Conservation (phyloP, 1,140 invertebrate species). For the Drosophila lacertosa region DNA sequence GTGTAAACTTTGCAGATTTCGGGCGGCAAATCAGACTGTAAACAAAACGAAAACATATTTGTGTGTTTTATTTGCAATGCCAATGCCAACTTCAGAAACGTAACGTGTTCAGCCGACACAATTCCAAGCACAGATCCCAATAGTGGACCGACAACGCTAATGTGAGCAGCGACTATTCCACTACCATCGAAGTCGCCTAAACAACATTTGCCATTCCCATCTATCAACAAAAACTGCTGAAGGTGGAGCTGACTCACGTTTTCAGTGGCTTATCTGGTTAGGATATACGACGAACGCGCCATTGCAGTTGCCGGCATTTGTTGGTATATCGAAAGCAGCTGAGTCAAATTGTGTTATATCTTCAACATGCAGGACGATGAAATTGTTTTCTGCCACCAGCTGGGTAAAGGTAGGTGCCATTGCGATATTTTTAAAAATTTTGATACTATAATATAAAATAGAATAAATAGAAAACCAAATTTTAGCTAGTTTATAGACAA, state of each 20-base stretch:
- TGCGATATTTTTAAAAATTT: too few relatives aligned
- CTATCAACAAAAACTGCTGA: constrained; percentile 8
- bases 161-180: constrained; percentile 3
- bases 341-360: not conserved
- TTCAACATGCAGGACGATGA: constrained; percentile 29
- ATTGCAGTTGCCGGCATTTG: constrained; percentile 22
- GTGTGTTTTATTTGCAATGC: constrained; percentile 29
- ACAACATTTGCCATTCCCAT: constrained; percentile 8
- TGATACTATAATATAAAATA: too few relatives aligned
- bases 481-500: not conserved
- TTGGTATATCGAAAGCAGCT: constrained; percentile 1
- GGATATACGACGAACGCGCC: constrained; percentile 8
- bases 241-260: constrained; percentile 10
- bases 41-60: constrained; percentile 31
- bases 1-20: not conserved
- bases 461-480: not conserved
- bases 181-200: not conserved
- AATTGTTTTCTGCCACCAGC: constrained; percentile 26
- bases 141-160: constrained; percentile 17
- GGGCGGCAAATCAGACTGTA: constrained; percentile 33
- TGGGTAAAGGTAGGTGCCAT: constrained; percentile 35
- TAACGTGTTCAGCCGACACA: constrained; percentile 1
- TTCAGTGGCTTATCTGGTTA: constrained; percentile 15
- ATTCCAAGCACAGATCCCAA: constrained; percentile 1
- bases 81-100: constrained; percentile 10